Base-by-base conservation (phyloP, 2,113 vertebrate species). In the Myxocyprinus asiaticus region DNA sequence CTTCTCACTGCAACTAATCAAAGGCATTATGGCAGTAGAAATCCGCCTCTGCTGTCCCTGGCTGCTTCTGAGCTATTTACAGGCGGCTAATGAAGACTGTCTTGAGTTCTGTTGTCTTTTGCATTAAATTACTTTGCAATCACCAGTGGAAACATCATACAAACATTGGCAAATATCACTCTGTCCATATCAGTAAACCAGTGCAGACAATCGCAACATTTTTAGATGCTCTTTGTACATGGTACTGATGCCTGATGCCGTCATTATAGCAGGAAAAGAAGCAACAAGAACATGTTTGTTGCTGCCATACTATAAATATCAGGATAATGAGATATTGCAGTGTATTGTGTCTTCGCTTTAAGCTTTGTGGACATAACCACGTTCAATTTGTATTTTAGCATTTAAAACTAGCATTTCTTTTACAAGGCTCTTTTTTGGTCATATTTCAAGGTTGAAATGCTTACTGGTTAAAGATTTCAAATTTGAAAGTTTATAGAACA, bases 1-100 rank as follows among this genome's bases (percentile, higher is more conserved):
- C 85, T 89, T 88, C 84, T 82, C 69, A 84, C 83, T 82, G 80
- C 81, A 84, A 90, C 90, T 92, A 93, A 93, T 93, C 91, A 93
- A 93, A 94, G 92, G 84, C 66, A 63, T 72, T 45, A 62, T 63
- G 62, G 61, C 73, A 80, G 74, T 64, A 77, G 78, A 88, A 86
- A 81, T 76, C 65, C 77, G 73, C 82, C 75, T 80, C 83, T 9
- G 9, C 73, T 58, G 73, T 84, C 33, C 79, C 77, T 78, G 81
- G 76, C 66, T 81, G 70, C 81, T 80, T 77, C 62, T 86, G 75
- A 86, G 86, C 88, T 84, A 67, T 80, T 83, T 75, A 78, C 66
- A 78, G 76, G 67, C 67, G 15, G 51, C 80, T 72, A 64, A 62
- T 78, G 71, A 61, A 73, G 66, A 75, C 75, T 59, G 74, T 8